phyloP scores from a whole-genome alignment of 2,888 invertebrate genomes.

The Xiphydria camelus region DNA sequence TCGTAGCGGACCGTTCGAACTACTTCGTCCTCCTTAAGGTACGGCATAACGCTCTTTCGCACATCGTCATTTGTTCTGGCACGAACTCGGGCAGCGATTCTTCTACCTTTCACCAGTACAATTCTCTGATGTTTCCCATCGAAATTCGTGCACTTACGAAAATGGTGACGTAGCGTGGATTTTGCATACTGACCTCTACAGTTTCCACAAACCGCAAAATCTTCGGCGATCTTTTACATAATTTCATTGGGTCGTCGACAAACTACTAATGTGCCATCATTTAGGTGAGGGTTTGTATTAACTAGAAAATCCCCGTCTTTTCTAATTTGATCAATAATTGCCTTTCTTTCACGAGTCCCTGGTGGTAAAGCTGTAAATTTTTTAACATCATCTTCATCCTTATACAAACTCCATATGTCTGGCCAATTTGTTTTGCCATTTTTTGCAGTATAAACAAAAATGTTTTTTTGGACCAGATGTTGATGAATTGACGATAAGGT shows the following conservation, averaged over 20 bases:
- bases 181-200: conserved; percentile 17
- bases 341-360: conserved; percentile 7
- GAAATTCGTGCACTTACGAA: conserved; percentile 12
- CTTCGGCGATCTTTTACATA: conserved; percentile 11
- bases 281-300: conserved; percentile 11
- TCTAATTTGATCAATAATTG: conserved; percentile 12
- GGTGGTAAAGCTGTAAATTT: conserved; percentile 11
- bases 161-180: conserved; percentile 17
- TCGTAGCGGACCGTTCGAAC: conserved; percentile 21
- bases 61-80: conserved; percentile 15
- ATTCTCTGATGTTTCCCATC: conserved; percentile 10
- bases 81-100: conserved; percentile 15
- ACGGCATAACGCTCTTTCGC: conserved; percentile 18
- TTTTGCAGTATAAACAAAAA: conserved; percentile 20
- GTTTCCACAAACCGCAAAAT: conserved; percentile 17
- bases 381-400: conserved; percentile 19
- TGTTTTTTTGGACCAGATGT: too few relatives aligned
- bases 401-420: conserved; percentile 16
- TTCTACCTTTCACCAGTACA: conserved; percentile 15
- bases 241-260: conserved; percentile 14
- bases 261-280: conserved; percentile 14
- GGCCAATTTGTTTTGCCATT: conserved; percentile 18
- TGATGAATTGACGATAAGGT: not conserved
- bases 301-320: conserved; percentile 15
- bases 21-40: conserved; percentile 20